These are phyloP conservation scores for Procambarus virginalis DNA, from an alignment of 1,140 invertebrate species.

Conservation along the genomic window DNA sequence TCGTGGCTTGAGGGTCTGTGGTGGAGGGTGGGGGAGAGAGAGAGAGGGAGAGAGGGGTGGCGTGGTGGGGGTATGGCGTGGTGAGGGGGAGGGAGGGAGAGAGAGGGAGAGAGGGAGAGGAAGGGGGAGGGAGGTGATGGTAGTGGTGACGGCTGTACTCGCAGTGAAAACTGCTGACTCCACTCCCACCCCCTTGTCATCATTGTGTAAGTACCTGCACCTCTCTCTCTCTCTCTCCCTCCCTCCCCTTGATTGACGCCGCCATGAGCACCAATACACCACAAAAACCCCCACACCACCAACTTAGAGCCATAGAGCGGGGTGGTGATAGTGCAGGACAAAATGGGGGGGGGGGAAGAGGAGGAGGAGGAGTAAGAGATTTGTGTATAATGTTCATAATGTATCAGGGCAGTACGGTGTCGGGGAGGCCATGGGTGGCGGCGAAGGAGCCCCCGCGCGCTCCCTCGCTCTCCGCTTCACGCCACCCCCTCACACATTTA, in stretches of 20 bases:
- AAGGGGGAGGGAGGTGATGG: conserved; percentile 8
- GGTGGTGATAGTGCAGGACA: too few relatives aligned
- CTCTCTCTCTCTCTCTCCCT: too few relatives aligned
- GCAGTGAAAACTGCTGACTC: conserved; percentile 26
- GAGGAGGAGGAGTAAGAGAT: too few relatives aligned
- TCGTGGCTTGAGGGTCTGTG: not conserved
- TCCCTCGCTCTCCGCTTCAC: not conserved
- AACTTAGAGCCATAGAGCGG: too few relatives aligned
- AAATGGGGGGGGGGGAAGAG: too few relatives aligned
- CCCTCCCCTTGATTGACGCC: too few relatives aligned
- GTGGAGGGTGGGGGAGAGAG: too few relatives aligned
- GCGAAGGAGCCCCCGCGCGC: not conserved
- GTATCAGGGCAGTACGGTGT: not conserved
- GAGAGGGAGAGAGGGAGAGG: not conserved
- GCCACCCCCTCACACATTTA: conserved; percentile 1
- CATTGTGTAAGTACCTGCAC: conserved; percentile 4
- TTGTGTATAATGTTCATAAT: not conserved
- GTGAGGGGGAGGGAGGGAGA: not conserved
- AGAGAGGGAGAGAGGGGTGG: too few relatives aligned
- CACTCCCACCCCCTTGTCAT: conserved; percentile 18
- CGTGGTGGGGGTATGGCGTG: too few relatives aligned
- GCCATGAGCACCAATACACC: too few relatives aligned
- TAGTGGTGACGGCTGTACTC: conserved; percentile 35
- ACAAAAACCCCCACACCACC: too few relatives aligned
- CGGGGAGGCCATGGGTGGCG: not conserved